These are phyloP conservation scores for Amniataba percoides DNA, from an alignment of 2,797 vertebrate genomes.

Conservation along the genomic window DNA sequence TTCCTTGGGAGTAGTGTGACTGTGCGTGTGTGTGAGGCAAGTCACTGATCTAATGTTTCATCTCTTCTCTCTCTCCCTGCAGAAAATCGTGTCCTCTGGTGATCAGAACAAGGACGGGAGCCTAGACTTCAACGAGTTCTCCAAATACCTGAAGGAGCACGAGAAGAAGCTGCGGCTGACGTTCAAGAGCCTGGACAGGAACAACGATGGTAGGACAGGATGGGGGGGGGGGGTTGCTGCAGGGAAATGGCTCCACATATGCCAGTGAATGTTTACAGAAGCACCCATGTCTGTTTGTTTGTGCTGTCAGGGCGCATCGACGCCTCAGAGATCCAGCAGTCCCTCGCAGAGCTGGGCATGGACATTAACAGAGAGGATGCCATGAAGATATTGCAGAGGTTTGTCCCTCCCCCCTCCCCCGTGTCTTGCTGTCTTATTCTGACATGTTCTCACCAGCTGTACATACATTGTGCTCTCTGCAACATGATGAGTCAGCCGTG, in stretches of 20 bases:
- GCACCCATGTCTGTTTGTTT: constrained; percentile 15
- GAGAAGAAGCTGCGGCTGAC: constrained; percentile 95
- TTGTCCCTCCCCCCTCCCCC: constrained; percentile 10
- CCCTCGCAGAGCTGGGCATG: constrained; percentile 90
- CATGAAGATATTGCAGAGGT: constrained; percentile 92
- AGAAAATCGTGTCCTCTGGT: constrained; percentile 94
- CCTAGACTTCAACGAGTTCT: constrained; percentile 94
- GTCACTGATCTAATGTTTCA: too few species aligned
- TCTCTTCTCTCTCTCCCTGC: constrained; percentile 27
- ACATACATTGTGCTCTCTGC: not conserved
- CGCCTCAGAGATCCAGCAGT: constrained; percentile 92
- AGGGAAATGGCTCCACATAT: not conserved
- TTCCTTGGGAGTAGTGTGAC: not conserved
- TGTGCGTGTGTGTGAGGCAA: not conserved
- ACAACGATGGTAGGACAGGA: constrained; percentile 89
- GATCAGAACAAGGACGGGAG: constrained; percentile 92
- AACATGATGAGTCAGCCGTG: not conserved
- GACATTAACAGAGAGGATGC: constrained; percentile 89
- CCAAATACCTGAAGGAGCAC: constrained; percentile 93
- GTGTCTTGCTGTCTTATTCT: not conserved
- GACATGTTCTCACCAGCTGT: not conserved
- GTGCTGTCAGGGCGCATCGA: constrained; percentile 90
- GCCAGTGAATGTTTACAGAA: constrained; percentile 23
- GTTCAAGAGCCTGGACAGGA: constrained; percentile 95
- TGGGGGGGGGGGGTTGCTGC: not conserved